Evolutionary conservation across 2,797 vertebrate genomes (phyloP).

Genomic region (Pterois miles): DNA sequence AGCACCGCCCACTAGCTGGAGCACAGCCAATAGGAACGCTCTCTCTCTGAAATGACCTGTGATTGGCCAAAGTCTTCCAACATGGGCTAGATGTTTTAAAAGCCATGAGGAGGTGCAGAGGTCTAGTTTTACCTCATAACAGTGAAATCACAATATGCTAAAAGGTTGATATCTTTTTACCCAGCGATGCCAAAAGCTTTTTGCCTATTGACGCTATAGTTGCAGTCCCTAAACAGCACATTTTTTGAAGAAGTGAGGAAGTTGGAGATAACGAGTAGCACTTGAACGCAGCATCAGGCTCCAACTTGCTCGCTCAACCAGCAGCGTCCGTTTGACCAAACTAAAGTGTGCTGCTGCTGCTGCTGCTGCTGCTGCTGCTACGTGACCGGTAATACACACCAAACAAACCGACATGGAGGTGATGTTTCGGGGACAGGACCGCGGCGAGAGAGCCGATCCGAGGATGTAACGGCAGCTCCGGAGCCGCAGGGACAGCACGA

Average conservation of each 20-base stretch:
- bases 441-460: background rate
- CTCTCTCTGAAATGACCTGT: too few species aligned
- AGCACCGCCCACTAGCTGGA: too few species aligned
- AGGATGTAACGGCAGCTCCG: slow-evolving; percentile 25
- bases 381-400: slow-evolving; percentile 1
- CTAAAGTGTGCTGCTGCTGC: background rate
- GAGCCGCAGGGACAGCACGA: slow-evolving; percentile 11
- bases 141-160: too few species aligned
- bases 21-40: too few species aligned
- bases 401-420: slow-evolving; percentile 7
- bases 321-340: slow-evolving; percentile 15
- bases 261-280: slow-evolving; percentile 25
- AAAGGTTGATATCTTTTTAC: too few species aligned
- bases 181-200: too few species aligned
- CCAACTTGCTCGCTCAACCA: slow-evolving; percentile 43
- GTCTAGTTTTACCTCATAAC: too few species aligned
- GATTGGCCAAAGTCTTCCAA: too few species aligned
- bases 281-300: slow-evolving; percentile 65
- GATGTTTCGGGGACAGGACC: background rate
- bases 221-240: background rate
- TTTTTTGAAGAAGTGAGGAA: background rate
- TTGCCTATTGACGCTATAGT: too few species aligned
- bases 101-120: too few species aligned
- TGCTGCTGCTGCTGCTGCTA: background rate
- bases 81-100: too few species aligned